Percentiles rank a stretch among this genome's conserved stretches.
phyloP scores from a whole-genome alignment of 2,113 vertebrate genomes.

The Sakesphorus luctuosus region DNA sequence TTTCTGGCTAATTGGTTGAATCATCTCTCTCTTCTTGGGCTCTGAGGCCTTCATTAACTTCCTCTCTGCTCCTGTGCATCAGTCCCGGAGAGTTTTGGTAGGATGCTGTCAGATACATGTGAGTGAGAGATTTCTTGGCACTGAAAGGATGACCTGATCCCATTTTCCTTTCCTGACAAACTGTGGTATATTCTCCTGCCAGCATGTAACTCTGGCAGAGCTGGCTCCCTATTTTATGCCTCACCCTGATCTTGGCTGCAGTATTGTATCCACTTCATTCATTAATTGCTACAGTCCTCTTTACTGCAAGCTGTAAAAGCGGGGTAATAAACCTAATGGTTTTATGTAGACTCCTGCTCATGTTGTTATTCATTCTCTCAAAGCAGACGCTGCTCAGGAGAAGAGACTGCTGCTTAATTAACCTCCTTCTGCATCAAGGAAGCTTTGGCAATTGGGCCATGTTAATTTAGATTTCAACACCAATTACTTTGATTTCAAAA shows the following conservation, averaged over 20 bases:
- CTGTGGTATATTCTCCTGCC: not conserved
- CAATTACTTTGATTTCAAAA: not conserved
- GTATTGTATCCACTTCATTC: not conserved
- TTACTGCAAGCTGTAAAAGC: not conserved
- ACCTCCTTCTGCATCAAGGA: not conserved
- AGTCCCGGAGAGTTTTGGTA: not conserved
- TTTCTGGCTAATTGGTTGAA: not conserved
- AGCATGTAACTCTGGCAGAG: not conserved
- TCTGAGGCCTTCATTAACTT: not conserved
- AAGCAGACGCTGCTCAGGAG: not conserved
- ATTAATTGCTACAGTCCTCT: not conserved
- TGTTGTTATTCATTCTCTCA: not conserved
- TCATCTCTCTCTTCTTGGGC: not conserved
- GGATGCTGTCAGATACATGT: not conserved
- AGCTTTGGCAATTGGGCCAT: not conserved
- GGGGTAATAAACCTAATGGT: slow-evolving; percentile 20
- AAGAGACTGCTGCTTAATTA: slow-evolving; percentile 17
- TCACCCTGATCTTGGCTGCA: not conserved
- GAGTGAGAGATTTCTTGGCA: not conserved
- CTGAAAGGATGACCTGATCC: not conserved
- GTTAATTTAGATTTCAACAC: slow-evolving; percentile 10
- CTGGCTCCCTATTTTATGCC: not conserved
- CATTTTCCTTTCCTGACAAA: not conserved
- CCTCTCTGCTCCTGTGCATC: not conserved
- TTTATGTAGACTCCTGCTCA: not conserved